These are phyloP conservation scores for Acanthoscelides obtectus DNA, from an alignment of 2,888 invertebrate genomes.

Conservation along the genomic window DNA sequence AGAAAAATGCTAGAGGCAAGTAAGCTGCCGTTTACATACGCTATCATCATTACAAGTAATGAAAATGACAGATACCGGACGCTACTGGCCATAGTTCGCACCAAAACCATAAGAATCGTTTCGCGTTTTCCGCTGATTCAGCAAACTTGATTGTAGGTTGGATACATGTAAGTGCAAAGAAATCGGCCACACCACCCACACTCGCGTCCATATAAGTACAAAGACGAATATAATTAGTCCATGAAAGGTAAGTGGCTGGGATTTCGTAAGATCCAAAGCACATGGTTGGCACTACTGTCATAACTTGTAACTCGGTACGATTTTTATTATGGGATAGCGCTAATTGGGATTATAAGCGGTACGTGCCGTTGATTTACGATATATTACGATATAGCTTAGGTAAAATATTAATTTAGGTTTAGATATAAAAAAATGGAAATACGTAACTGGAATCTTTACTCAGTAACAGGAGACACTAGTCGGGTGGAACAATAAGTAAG, in stretches of 20 bases:
- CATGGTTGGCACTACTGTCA: neutral
- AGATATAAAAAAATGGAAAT: too few relatives aligned
- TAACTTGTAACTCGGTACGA: neutral
- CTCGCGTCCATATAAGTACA: neutral
- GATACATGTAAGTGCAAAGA: neutral
- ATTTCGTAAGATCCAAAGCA: neutral
- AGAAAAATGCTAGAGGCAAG: too few relatives aligned
- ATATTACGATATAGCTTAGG: neutral
- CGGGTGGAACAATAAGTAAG: too few relatives aligned
- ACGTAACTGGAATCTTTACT: too few relatives aligned
- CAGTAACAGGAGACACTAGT: too few relatives aligned
- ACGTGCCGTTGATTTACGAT: neutral
- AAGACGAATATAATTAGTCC: neutral
- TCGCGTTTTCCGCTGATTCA: neutral
- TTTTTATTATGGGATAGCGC: neutral
- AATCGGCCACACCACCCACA: neutral
- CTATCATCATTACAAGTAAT: too few relatives aligned
- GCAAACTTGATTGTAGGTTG: neutral
- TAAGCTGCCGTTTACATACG: too few relatives aligned
- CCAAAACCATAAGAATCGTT: neutral
- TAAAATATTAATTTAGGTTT: too few relatives aligned
- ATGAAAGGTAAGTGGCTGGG: neutral
- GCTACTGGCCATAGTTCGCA: neutral
- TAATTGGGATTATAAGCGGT: neutral
- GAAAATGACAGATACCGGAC: neutral